Evolutionary conservation across 2,797 vertebrate genomes (phyloP), one percentile per base, ranked within the genome.

Genomic region (Lutjanus campechanus): DNA sequence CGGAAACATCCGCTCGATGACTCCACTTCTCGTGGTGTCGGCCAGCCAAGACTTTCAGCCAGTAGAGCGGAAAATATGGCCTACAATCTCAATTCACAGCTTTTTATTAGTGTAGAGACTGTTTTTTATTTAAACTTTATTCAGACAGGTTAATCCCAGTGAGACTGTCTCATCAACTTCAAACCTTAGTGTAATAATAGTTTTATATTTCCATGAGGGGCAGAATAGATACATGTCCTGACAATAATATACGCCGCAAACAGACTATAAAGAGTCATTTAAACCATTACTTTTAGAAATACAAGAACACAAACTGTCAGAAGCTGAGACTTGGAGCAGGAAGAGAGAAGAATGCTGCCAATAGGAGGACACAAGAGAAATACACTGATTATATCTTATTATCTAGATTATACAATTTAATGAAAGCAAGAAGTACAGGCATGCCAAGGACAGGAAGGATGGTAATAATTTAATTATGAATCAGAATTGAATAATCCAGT

Each of bases 1-100:
- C 68, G 86, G 89, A 91, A 91, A 95, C 93, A 94, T 93, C 94
- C 93, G 93, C 93, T 92, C 69, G 87, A 91, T 95, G 95, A 95
- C 93, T 94, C 89, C 80, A 81, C 90, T 91, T 93, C 93, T 92
- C 90, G 90, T 95, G 93, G 84, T 93, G 89, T 90, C 69, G 55
- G 78, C 85, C 82, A 65, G 89, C 84, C 81, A 81, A 71, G 44
- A 88, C 22, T 81, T 89, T 88, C 54, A 79, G 83, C 83, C 79
- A 88, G 88, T 50, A 70, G 76, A 85, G 89, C 82, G 92, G 90
- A 94, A 93, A 94, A 92, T 87, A 73, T 85, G 76, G 44, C 75
- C 81, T 58, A 41, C 62, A 77, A 73, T 73, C 68, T 56, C 25
- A 78, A 75, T 79, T 84, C 79, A 82, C 65, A 61, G 56, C 55